These are phyloP conservation scores for Spodoptera littoralis DNA, from an alignment of 2,888 invertebrate genomes.

Conservation along the genomic window DNA sequence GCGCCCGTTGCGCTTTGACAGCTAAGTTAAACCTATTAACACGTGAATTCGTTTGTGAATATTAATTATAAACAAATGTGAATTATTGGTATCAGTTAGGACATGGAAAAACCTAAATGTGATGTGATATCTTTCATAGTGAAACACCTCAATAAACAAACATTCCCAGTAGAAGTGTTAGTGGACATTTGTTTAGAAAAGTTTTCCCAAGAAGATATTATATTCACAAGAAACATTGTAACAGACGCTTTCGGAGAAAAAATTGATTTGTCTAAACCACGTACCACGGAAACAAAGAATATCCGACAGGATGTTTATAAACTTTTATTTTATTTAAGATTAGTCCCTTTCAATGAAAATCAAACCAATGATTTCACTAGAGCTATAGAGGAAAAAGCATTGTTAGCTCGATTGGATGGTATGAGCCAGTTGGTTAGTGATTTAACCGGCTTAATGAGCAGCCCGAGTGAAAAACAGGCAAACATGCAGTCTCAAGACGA, in stretches of 20 bases:
- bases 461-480: background rate
- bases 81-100: background rate
- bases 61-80: background rate
- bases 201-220: background rate
- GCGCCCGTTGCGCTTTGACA: conserved; percentile 23
- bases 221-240: background rate
- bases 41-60: background rate
- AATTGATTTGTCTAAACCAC: background rate
- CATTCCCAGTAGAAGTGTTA: background rate
- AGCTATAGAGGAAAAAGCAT: background rate
- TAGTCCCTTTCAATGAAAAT: background rate
- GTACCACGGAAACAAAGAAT: background rate
- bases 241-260: conserved; percentile 10
- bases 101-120: conserved; percentile 3
- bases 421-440: background rate
- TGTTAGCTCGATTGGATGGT: background rate
- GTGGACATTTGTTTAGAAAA: conserved; percentile 1
- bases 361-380: conserved; percentile 1
- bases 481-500: background rate
- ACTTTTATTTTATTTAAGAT: conserved; percentile 4
- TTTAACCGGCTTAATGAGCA: background rate
- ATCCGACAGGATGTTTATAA: conserved; percentile 1
- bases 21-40: background rate
- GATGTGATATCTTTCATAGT: conserved; percentile 14
- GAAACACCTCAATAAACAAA: background rate